Evolutionary conservation across 2,797 vertebrate species (phyloP).

Genomic region (Micromesistius poutassou): DNA sequence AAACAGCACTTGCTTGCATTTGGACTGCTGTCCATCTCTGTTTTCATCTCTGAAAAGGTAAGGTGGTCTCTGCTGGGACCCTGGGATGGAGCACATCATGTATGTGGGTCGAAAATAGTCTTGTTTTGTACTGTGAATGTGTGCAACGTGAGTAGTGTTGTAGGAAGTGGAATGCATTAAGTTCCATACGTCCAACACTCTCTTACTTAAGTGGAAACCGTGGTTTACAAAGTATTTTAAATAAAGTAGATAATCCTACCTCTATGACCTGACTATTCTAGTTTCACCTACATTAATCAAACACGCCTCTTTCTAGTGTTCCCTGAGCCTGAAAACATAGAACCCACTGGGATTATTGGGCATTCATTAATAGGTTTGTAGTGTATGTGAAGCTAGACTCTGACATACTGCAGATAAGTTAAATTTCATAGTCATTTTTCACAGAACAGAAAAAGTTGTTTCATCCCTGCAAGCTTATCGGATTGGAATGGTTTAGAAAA

Average conservation of each 20-base stretch:
- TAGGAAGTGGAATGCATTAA: not conserved
- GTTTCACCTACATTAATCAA: not conserved
- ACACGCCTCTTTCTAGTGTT: not conserved
- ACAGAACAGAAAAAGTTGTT: not conserved
- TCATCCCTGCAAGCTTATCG: not conserved
- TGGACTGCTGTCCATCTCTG: constrained; percentile 58
- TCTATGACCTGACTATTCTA: not conserved
- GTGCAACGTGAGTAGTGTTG: not conserved
- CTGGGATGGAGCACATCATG: not conserved
- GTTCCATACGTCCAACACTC: not conserved
- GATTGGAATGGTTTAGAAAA: too few species aligned
- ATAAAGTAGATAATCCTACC: not conserved
- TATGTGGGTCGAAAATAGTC: not conserved
- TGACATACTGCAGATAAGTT: too few species aligned
- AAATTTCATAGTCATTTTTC: too few species aligned
- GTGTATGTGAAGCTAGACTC: too few species aligned
- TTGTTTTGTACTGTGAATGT: not conserved
- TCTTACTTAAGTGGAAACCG: not conserved
- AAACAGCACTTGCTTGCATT: constrained; percentile 43
- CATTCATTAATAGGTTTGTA: not conserved
- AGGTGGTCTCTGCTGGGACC: constrained; percentile 24
- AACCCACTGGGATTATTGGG: not conserved
- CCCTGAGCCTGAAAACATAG: not conserved
- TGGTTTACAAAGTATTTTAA: not conserved
- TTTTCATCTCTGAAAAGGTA: constrained; percentile 61